phyloP scores from a whole-genome alignment of 2,113 vertebrate genomes.

The Callopanchax toddi region DNA sequence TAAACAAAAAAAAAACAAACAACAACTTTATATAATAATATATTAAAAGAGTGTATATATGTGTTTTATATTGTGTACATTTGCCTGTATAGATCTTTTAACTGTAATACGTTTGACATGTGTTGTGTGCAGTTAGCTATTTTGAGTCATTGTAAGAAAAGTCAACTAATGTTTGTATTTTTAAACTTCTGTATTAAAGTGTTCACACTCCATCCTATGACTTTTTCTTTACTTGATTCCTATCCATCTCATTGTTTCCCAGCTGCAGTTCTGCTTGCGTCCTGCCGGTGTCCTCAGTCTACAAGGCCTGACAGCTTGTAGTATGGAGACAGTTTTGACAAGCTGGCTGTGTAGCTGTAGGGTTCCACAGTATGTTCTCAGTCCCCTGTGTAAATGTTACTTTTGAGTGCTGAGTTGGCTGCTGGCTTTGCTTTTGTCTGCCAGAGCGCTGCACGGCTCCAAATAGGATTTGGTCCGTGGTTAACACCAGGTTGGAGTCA shows the following conservation, averaged over 20 bases:
- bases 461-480: conserved; percentile 67
- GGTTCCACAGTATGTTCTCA: conserved; percentile 64
- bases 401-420: conserved; percentile 70
- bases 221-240: background rate
- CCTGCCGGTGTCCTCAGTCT: conserved; percentile 65
- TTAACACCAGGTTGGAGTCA: conserved; percentile 65
- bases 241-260: background rate
- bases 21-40: conserved; percentile 86
- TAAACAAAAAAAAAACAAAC: conserved; percentile 68
- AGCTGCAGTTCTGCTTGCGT: conserved; percentile 31
- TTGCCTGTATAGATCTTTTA: conserved; percentile 83
- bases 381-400: conserved; percentile 72
- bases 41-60: conserved; percentile 87
- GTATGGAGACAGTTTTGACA: conserved; percentile 46
- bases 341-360: conserved; percentile 59
- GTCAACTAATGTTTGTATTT: conserved; percentile 74
- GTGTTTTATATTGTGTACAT: conserved; percentile 86
- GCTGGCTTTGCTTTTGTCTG: conserved; percentile 66
- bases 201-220: conserved; percentile 52
- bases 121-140: conserved; percentile 69
- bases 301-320: conserved; percentile 30
- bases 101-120: conserved; percentile 77
- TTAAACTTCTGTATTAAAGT: conserved; percentile 80
- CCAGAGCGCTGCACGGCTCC: conserved; percentile 55
- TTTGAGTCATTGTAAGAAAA: conserved; percentile 72